Evolutionary conservation across 2,113 vertebrate species (phyloP).

Genomic region (Boulengeromyrus knoepffleri): DNA sequence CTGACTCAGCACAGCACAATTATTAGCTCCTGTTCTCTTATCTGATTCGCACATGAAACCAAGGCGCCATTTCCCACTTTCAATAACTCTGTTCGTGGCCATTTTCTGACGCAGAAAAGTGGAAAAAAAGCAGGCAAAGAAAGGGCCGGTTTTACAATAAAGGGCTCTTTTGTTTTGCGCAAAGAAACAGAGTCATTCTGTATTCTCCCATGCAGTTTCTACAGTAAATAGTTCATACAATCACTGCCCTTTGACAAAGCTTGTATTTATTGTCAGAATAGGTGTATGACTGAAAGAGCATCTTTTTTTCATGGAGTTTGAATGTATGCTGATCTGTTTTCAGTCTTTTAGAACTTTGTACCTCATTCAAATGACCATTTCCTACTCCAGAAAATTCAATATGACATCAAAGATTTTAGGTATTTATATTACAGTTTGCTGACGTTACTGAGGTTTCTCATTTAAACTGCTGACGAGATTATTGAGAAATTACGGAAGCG

Average conservation of each 20-base stretch:
- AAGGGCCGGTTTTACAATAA: conserved; percentile 36
- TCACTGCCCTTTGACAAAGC: not conserved
- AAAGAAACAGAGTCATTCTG: conserved; percentile 28
- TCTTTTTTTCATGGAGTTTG: not conserved
- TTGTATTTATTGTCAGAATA: not conserved
- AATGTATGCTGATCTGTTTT: not conserved
- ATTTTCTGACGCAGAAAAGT: conserved; percentile 30
- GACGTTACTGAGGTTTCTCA: not conserved
- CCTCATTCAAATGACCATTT: not conserved
- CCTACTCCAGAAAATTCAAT: not conserved
- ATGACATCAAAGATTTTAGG: not conserved
- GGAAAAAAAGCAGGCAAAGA: conserved; percentile 12
- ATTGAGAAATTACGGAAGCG: not conserved
- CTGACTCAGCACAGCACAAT: conserved; percentile 47
- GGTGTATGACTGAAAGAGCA: not conserved
- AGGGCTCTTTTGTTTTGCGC: conserved; percentile 39
- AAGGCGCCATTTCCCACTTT: conserved; percentile 38
- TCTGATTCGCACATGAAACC: conserved; percentile 44
- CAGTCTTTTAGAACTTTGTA: not conserved
- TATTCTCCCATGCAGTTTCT: conserved; percentile 24
- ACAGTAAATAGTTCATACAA: not conserved
- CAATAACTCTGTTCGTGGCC: conserved; percentile 34
- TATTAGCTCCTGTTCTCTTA: conserved; percentile 44
- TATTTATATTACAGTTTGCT: not conserved
- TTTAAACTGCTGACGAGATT: not conserved